Percentiles rank a stretch among this genome's conserved stretches.
Conservation (phyloP, 2,113 vertebrate genomes). For the Pseudolaguvia tuberculata region DNA sequence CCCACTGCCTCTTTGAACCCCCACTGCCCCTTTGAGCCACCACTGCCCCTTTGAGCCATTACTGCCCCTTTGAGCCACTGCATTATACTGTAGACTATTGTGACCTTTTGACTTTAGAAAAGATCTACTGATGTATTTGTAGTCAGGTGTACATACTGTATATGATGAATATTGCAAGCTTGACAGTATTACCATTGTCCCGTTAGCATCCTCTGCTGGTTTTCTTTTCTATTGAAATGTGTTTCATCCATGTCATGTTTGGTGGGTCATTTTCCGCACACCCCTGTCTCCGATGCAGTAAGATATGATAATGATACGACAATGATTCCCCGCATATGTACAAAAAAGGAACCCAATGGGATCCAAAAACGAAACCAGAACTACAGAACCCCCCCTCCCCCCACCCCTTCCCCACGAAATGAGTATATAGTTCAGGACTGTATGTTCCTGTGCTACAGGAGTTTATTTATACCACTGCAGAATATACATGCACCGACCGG, state of each 20-base stretch:
- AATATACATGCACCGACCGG: conserved; percentile 44
- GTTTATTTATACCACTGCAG: conserved; percentile 49
- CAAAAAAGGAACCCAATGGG: background rate
- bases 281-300: background rate
- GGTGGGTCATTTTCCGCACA: conserved; percentile 13
- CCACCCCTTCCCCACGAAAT: too few species aligned
- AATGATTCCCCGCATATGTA: too few species aligned
- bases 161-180: background rate
- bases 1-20: too few species aligned
- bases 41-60: too few species aligned
- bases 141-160: too few species aligned
- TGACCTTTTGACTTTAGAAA: too few species aligned
- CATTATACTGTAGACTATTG: too few species aligned
- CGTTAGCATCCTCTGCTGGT: too few species aligned
- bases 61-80: too few species aligned
- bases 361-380: background rate
- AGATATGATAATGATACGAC: conserved; percentile 4
- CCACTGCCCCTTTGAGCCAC: too few species aligned
- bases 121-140: too few species aligned
- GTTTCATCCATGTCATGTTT: background rate
- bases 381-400: conserved; percentile 13
- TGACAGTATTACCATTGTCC: too few species aligned
- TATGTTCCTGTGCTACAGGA: conserved; percentile 46
- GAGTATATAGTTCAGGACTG: conserved; percentile 27
- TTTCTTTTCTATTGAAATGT: conserved; percentile 3